Evolutionary conservation across 1,140 invertebrate species (phyloP), one percentile per base, ranked within the genome.

Genomic region (Mizuhopecten yessoensis): DNA sequence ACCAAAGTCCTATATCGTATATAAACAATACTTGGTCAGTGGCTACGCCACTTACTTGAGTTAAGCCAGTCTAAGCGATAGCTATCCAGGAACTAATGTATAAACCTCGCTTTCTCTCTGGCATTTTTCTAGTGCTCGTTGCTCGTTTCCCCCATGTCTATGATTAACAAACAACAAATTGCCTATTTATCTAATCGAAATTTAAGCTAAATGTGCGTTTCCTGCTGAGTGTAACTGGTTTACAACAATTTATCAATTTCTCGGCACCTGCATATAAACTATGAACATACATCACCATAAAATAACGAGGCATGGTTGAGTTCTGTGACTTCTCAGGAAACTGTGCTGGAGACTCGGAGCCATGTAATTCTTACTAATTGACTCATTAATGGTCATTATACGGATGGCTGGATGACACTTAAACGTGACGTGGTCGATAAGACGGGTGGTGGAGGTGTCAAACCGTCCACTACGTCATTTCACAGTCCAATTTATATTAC

Each of bases 141-240:
- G 15, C 57, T 75, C 29, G 57, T 75, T 75, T 0, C 9, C 23
- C n/a, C n/a, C 57, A 9, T 75, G 57, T 75, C 57, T 75, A 11
- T 29, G 57, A 75, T 75, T 75, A 75, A 88, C 45, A 88, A 20
- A 88, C 29, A 39, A 89, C 88, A 89, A 89, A 89, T 89, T 89
- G 86, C 88, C 29, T 34, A 86, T 89, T 89, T 89, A 89, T 89
- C 88, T 89, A 86, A 89, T 89, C 88, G 86, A 86, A 89, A 39
- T 89, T 89, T 34, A 89, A 86, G 86, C 34, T 34, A 42, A 39
- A 57, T 91, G 34, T 34, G 42, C 20, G 29, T 20, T 86, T 86
- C 33, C 90, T 86, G 34, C 39, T 89, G 34, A 33, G 34, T 90
- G 34, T 39, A 75, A 75, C 57, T 75, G 57, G 57, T 75, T 75